Conservation (phyloP, 2,888 invertebrate genomes). For the Trachelus stipa region DNA sequence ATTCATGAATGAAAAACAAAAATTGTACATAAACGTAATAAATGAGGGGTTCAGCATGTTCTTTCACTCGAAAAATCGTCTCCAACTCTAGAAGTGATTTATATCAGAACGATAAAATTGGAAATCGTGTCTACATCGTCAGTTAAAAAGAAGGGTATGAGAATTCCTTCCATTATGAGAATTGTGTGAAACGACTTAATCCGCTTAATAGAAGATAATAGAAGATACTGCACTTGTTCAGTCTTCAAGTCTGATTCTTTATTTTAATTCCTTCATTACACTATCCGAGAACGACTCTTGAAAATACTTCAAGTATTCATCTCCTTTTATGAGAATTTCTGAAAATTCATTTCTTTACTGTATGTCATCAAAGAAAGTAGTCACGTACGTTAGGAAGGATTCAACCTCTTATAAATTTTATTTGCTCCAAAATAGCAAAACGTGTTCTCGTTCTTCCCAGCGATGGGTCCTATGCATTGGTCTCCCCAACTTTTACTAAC, state of each 20-base stretch:
- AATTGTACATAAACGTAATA: too few relatives aligned
- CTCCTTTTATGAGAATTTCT: neutral
- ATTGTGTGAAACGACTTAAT: neutral
- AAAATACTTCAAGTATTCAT: neutral
- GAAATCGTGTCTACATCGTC: neutral
- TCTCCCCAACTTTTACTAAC: constrained; percentile 3
- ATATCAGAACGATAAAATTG: neutral
- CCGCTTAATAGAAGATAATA: neutral
- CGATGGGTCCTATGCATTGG: neutral
- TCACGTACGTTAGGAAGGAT: neutral
- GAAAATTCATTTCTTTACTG: neutral
- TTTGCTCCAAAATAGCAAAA: neutral
- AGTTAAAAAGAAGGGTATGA: neutral
- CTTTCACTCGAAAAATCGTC: neutral
- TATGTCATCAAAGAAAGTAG: neutral
- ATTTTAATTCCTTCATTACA: neutral
- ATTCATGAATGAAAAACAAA: too few relatives aligned
- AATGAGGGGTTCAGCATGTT: too few relatives aligned
- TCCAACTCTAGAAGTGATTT: neutral
- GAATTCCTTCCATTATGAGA: neutral
- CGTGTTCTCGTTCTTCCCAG: neutral
- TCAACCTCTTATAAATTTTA: neutral
- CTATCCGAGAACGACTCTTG: neutral
- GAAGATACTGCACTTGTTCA: neutral
- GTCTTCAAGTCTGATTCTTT: neutral